Evolutionary conservation across 2,888 invertebrate species (phyloP), one percentile per base, ranked within the genome.

Genomic region (Caenorhabditis imperialis): DNA sequence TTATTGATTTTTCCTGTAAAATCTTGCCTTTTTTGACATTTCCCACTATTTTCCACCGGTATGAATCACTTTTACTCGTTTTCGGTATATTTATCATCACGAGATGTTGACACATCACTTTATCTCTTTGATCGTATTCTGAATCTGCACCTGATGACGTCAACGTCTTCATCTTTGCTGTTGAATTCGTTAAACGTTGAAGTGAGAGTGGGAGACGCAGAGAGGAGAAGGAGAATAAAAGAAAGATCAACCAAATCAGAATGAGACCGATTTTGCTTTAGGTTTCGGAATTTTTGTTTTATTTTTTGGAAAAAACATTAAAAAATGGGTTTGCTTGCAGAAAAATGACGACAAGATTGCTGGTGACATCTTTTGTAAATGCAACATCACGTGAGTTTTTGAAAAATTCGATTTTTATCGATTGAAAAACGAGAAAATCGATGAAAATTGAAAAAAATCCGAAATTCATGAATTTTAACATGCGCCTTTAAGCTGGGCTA

Each of bases 131-230:
- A 22, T 14, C 14, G 18, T 30, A 7, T 8, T 12, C 12, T 27
- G 35, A 22, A 18, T 54, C 33, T 12, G 33, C 53, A 33, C 42
- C 57, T 44, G 35, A 14, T 65, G 65, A 57, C 65, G 65, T 47
- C 53, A 40, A 22, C 12, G 18, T 54, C 40, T 27, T 65, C 55
- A 65, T 65, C 65, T 65, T 65, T 65, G 65, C 48, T 55, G 65
- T 50, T 44, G 65, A 65, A 65, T 65, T 65, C 65, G 57, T 65
- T 65, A 50, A 65, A 65, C 50, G 33, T n/a, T n/a, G n/a, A n/a
- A n/a, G n/a, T n/a, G n/a, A n/a, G n/a, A n/a, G n/a, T 33, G 35
- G 20, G 7, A 30, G 55, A 65, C 65, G 55, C 65, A 65, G 65
- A 57, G 50, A 33, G 57, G 42, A 35, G 50, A 18, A 65, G 40